Evolutionary conservation across 2,888 invertebrate species (phyloP).

Genomic region (Notocelia uddmanniana): DNA sequence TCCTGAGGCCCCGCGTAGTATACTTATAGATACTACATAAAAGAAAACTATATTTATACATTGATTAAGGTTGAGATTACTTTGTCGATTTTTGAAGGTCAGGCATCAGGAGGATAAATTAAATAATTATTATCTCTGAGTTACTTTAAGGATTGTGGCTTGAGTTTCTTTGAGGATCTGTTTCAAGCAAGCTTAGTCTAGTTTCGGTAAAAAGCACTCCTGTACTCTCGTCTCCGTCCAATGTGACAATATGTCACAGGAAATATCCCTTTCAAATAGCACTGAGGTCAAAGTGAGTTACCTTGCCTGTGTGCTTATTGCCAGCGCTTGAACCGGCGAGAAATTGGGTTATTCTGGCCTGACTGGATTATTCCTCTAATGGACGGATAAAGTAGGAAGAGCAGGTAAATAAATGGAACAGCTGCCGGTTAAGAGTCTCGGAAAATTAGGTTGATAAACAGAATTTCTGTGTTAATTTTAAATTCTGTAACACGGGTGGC

Average conservation of each 20-base stretch:
- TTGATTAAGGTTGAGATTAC: no score
- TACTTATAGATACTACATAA: no score
- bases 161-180: no score
- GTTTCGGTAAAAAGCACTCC: neutral
- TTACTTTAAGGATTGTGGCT: no score
- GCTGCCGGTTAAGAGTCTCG: neutral
- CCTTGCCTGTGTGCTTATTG: neutral
- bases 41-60: no score
- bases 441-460: conserved; percentile 1
- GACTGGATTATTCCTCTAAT: conserved; percentile 31
- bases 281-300: conserved; percentile 6
- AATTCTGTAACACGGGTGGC: no score
- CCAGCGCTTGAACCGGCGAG: neutral
- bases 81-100: no score
- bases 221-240: neutral
- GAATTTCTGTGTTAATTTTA: neutral
- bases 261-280: neutral
- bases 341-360: conserved; percentile 37
- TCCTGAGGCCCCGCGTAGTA: no score
- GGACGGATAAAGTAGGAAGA: conserved; percentile 3
- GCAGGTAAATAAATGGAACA: neutral
- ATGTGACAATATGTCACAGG: neutral
- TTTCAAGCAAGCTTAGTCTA: neutral
- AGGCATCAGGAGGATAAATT: no score
- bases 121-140: no score